Percentiles rank a stretch among this genome's conserved stretches.
These are phyloP conservation scores for Lathamus discolor DNA, from an alignment of 2,113 vertebrate genomes.

Conservation along the genomic window DNA sequence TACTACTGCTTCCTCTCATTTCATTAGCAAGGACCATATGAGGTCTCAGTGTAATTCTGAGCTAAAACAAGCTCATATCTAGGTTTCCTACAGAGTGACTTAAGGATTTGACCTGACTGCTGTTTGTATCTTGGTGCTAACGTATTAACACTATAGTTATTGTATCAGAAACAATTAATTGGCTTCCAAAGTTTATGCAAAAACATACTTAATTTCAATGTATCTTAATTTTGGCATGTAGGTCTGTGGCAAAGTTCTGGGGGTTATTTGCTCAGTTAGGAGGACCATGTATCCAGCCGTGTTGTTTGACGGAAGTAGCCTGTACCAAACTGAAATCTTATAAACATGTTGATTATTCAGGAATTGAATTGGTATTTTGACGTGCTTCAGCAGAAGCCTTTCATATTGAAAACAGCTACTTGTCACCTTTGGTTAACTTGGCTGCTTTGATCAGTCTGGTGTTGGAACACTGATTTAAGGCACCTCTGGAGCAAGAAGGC, in stretches of 20 bases:
- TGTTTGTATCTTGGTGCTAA: neutral
- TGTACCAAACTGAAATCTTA: neutral
- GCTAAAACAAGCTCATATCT: constrained; percentile 37
- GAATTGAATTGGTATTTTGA: neutral
- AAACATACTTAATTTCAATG: neutral
- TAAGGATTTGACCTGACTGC: constrained; percentile 38
- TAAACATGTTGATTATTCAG: neutral
- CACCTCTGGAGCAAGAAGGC: neutral
- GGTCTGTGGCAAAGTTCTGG: neutral
- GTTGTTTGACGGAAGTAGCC: neutral
- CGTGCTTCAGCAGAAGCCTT: neutral
- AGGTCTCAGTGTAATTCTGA: constrained; percentile 39
- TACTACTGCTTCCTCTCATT: constrained; percentile 30
- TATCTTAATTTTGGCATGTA: neutral
- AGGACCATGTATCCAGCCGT: neutral
- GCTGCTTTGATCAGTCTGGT: constrained; percentile 3
- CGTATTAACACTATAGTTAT: neutral
- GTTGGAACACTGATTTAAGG: neutral
- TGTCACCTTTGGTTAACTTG: constrained; percentile 26
- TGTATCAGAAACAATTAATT: neutral
- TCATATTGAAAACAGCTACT: constrained; percentile 21
- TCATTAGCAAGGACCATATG: constrained; percentile 52
- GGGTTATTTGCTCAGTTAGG: neutral
- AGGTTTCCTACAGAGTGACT: constrained; percentile 23
- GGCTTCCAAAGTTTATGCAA: neutral